Evolutionary conservation across 2,888 invertebrate species (phyloP).

Genomic region (Cerceris rybyensis): DNA sequence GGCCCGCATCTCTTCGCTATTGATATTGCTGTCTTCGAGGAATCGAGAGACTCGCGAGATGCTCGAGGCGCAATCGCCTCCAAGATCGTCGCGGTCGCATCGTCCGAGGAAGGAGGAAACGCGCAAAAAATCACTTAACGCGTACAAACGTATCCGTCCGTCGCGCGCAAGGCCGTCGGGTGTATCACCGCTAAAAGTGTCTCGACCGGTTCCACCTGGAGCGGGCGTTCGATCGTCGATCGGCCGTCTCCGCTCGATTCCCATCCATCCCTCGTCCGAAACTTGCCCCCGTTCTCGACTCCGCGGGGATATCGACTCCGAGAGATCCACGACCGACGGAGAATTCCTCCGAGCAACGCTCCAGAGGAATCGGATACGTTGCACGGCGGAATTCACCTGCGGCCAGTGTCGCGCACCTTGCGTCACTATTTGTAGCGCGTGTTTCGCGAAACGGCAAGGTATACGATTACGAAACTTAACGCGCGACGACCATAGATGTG

Average conservation of each 20-base stretch:
- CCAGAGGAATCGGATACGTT: too few relatives aligned
- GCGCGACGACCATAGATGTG: constrained; percentile 54
- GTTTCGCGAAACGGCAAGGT: constrained; percentile 42
- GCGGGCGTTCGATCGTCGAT: constrained; percentile 39
- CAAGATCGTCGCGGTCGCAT: too few relatives aligned
- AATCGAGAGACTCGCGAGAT: background rate
- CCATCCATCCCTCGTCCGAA: too few relatives aligned
- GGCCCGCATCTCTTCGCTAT: background rate
- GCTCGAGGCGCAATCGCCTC: too few relatives aligned
- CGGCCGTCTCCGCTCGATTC: background rate
- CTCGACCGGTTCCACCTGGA: constrained; percentile 68
- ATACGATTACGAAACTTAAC: constrained; percentile 49
- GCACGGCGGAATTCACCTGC: background rate
- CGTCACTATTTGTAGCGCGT: constrained; percentile 23
- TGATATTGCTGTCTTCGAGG: background rate
- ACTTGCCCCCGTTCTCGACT: too few relatives aligned
- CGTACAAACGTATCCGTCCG: constrained; percentile 17
- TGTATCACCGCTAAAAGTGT: constrained; percentile 74
- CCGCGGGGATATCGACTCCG: too few relatives aligned
- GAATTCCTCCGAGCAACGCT: too few relatives aligned
- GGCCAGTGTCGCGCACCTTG: constrained; percentile 22
- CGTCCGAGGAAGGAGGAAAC: constrained; percentile 16
- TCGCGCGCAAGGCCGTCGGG: constrained; percentile 50
- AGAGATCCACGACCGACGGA: too few relatives aligned
- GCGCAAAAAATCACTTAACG: constrained; percentile 47